phyloP scores from a whole-genome alignment of 1,140 invertebrate genomes.

The Gryon sp. region DNA sequence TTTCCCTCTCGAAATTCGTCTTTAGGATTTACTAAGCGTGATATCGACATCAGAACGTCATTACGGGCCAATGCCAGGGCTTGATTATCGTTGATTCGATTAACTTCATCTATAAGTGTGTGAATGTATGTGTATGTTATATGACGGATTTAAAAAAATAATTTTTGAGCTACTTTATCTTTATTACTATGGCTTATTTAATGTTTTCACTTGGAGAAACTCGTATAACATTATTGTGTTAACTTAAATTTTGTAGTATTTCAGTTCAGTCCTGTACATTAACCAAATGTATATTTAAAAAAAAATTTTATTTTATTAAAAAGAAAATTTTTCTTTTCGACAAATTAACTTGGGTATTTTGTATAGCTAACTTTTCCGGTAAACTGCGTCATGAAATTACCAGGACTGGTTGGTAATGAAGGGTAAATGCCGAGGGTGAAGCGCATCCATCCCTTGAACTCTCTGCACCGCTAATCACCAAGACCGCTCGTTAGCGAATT shows the following conservation, averaged over 20 bases:
- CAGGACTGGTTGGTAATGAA: conserved; percentile 71
- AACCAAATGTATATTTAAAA: too few relatives aligned
- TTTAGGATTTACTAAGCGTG: conserved; percentile 68
- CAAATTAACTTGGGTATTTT: conserved; percentile 33
- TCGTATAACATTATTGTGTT: too few relatives aligned
- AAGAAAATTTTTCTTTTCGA: not conserved
- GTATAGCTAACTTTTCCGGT: conserved; percentile 70
- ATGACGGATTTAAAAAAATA: conserved; percentile 38
- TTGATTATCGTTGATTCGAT: conserved; percentile 60
- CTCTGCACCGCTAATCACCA: conserved; percentile 72
- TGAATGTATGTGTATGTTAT: conserved; percentile 25
- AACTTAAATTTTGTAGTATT: too few relatives aligned
- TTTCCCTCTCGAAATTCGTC: conserved; percentile 65
- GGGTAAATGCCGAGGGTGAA: conserved; percentile 68
- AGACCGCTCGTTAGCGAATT: conserved; percentile 74
- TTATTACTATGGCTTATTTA: conserved; percentile 17
- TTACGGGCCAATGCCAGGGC: conserved; percentile 63
- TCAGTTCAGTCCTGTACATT: too few relatives aligned
- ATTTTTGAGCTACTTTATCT: conserved; percentile 41
- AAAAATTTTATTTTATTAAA: not conserved
- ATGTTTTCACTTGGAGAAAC: not conserved
- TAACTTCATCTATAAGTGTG: too few relatives aligned
- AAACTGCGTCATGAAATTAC: conserved; percentile 77
- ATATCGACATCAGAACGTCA: conserved; percentile 69
- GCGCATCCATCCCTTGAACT: conserved; percentile 68